phyloP scores from a whole-genome alignment of 2,797 vertebrate species.

The Zenarchopterus dispar region DNA sequence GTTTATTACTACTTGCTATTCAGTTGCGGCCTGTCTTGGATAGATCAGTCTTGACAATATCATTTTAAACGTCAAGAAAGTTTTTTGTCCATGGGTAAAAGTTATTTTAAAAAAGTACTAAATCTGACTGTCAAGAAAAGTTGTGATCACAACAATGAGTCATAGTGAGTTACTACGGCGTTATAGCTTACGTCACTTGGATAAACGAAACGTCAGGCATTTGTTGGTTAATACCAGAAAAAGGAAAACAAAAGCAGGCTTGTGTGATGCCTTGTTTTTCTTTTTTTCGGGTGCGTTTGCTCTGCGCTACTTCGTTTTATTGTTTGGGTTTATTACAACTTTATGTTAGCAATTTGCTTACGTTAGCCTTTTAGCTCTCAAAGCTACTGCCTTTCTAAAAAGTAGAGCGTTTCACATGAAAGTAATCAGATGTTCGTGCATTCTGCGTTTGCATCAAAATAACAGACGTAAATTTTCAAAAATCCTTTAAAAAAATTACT shows the following conservation, averaged over 20 bases:
- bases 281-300: not conserved
- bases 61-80: too few relatives aligned
- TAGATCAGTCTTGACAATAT: too few relatives aligned
- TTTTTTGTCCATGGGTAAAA: too few relatives aligned
- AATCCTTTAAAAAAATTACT: not conserved
- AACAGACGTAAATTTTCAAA: too few relatives aligned
- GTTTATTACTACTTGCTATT: too few relatives aligned
- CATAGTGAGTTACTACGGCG: not conserved
- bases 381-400: not conserved
- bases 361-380: conserved; percentile 14
- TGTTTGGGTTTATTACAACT: conserved; percentile 18
- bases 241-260: not conserved
- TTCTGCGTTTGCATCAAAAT: not conserved
- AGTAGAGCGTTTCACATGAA: not conserved
- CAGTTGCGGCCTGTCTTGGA: too few relatives aligned
- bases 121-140: not conserved
- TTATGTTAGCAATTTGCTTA: conserved; percentile 37
- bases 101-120: not conserved
- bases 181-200: not conserved
- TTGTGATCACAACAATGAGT: not conserved
- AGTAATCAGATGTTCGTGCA: too few relatives aligned
- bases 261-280: not conserved
- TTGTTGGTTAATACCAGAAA: not conserved
- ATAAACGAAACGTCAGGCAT: not conserved
- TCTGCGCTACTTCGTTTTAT: too few relatives aligned